phyloP scores from a whole-genome alignment of 1,140 invertebrate species.

The Pseudomyrmex dendroicus region DNA sequence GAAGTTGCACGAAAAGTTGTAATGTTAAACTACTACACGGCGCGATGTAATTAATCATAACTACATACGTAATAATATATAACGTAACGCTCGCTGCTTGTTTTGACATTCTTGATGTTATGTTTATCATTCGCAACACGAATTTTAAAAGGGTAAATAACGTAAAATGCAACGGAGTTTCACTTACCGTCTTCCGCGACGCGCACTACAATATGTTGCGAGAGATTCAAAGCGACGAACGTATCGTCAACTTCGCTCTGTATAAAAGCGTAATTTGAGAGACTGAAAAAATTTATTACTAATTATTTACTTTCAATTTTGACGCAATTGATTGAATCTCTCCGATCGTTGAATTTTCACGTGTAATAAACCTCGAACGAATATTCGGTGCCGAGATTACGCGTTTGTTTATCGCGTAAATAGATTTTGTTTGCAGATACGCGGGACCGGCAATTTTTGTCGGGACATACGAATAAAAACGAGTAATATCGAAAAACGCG shows the following conservation, averaged over 20 bases:
- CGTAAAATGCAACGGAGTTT: slow-evolving; percentile 3
- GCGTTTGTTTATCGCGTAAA: neutral
- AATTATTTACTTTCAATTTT: neutral
- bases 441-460: neutral
- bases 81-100: neutral
- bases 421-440: neutral
- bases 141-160: slow-evolving; percentile 1
- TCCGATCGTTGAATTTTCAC: neutral
- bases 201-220: no score
- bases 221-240: neutral
- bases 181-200: no score
- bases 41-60: no score
- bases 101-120: neutral
- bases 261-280: no score
- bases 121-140: neutral
- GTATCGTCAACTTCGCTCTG: neutral
- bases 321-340: neutral
- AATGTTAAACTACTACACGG: no score
- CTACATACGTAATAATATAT: slow-evolving; percentile 5
- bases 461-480: neutral
- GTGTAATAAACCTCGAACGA: neutral
- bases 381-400: neutral
- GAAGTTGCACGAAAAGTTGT: no score
- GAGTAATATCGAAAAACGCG: neutral
- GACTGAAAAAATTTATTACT: neutral